Evolutionary conservation across 2,888 invertebrate species (phyloP).

Genomic region (Bruchidius siliquastri): DNA sequence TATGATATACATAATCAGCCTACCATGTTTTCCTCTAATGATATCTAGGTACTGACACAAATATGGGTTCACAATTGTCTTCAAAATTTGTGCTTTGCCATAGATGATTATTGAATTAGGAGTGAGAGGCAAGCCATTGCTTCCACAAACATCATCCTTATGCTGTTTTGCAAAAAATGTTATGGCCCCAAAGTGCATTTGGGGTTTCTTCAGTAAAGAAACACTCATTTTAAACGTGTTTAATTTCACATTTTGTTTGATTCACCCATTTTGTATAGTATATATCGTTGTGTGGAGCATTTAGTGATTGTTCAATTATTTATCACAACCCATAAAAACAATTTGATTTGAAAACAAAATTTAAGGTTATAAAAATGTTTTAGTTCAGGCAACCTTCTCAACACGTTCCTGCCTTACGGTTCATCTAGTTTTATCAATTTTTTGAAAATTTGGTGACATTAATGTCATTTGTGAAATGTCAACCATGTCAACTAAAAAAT

Average conservation of each 20-base stretch:
- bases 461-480: too few relatives aligned
- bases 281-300: not conserved
- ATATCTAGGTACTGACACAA: constrained; percentile 89
- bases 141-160: constrained; percentile 86
- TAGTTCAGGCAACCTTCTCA: not conserved
- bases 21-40: constrained; percentile 91
- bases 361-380: too few relatives aligned
- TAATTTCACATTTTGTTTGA: not conserved
- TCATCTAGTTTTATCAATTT: too few relatives aligned
- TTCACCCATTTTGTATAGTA: not conserved
- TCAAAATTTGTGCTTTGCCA: constrained; percentile 80
- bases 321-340: not conserved
- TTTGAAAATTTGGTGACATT: too few relatives aligned
- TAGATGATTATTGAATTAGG: constrained; percentile 94
- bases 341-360: not conserved
- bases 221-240: constrained; percentile 17
- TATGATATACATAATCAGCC: constrained; percentile 18
- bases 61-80: constrained; percentile 72
- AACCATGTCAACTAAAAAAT: too few relatives aligned
- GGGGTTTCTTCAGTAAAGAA: constrained; percentile 45
- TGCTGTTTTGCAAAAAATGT: constrained; percentile 90
- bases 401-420: not conserved
- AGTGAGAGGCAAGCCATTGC: constrained; percentile 92
- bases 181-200: constrained; percentile 71
- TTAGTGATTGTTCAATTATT: not conserved